Evolutionary conservation across 1,140 invertebrate species (phyloP).

Genomic region (Lepidurus apus): DNA sequence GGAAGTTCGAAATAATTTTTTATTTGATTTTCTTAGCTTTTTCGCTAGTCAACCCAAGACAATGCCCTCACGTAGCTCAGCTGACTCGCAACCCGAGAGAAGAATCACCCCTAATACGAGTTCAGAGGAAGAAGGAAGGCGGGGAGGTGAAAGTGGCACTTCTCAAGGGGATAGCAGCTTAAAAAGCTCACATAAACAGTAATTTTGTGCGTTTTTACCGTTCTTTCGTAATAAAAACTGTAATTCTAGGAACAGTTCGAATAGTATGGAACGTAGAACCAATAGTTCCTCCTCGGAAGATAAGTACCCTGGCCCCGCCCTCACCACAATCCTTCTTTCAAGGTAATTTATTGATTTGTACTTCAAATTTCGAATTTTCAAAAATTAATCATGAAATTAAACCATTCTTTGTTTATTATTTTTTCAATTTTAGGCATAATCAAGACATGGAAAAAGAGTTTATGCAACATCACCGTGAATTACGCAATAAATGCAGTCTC

Average conservation of each 20-base stretch:
- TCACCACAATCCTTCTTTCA: constrained; percentile 31
- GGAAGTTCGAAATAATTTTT: constrained; percentile 10
- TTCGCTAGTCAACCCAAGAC: constrained; percentile 73
- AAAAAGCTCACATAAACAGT: constrained; percentile 27
- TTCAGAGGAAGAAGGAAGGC: constrained; percentile 35
- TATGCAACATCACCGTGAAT: constrained; percentile 61
- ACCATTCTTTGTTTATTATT: neutral
- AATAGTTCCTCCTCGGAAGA: constrained; percentile 39
- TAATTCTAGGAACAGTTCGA: constrained; percentile 47
- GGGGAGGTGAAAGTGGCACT: constrained; percentile 38
- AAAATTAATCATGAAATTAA: no score
- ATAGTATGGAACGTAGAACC: constrained; percentile 27
- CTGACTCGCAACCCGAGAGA: constrained; percentile 39
- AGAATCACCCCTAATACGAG: constrained; percentile 38
- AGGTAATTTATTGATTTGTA: neutral
- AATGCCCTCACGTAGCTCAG: constrained; percentile 45
- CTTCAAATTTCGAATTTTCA: no score
- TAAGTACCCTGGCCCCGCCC: constrained; percentile 31
- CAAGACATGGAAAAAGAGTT: constrained; percentile 71
- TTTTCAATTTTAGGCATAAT: constrained; percentile 55
- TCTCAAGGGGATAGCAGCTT: constrained; percentile 29
- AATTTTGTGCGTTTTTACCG: constrained; percentile 23
- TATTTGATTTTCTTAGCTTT: constrained; percentile 50
- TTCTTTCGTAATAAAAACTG: constrained; percentile 60
- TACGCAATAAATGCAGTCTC: constrained; percentile 48